phyloP scores from a whole-genome alignment of 2,888 invertebrate species.

The Synergus umbraculus region DNA sequence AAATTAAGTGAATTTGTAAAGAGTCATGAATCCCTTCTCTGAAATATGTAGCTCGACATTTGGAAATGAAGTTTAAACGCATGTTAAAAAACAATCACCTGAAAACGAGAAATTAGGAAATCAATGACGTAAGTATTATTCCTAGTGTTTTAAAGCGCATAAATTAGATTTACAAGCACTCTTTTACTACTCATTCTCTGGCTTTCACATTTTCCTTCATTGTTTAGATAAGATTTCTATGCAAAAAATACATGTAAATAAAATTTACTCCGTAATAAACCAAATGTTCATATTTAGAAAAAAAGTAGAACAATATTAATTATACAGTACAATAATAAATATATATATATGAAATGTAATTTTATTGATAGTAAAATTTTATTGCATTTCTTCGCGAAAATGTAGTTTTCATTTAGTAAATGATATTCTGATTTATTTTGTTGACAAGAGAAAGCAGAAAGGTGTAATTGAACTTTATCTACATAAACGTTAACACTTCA shows the following conservation, averaged over 20 bases:
- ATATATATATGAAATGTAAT: too few species aligned
- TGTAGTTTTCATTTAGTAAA: too few species aligned
- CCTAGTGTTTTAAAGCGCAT: constrained; percentile 28
- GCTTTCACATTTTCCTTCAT: constrained; percentile 19
- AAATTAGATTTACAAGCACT: constrained; percentile 35
- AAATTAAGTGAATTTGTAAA: too few species aligned
- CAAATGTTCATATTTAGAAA: neutral
- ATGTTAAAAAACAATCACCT: neutral
- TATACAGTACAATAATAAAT: too few species aligned
- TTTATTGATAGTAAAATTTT: too few species aligned
- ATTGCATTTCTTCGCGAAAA: too few species aligned
- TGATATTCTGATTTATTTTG: too few species aligned
- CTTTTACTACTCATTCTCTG: constrained; percentile 23
- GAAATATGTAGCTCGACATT: neutral
- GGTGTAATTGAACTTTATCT: too few species aligned
- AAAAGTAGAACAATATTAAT: neutral
- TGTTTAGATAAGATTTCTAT: neutral
- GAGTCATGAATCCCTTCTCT: too few species aligned
- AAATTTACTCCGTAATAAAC: neutral
- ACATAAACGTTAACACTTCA: too few species aligned
- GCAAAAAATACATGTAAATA: neutral
- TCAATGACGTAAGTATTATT: constrained; percentile 31
- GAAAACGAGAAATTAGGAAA: neutral
- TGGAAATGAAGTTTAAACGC: neutral
- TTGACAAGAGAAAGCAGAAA: too few species aligned